These are phyloP conservation scores for Embidobia sp. DNA, from an alignment of 2,888 invertebrate species.

Conservation along the genomic window DNA sequence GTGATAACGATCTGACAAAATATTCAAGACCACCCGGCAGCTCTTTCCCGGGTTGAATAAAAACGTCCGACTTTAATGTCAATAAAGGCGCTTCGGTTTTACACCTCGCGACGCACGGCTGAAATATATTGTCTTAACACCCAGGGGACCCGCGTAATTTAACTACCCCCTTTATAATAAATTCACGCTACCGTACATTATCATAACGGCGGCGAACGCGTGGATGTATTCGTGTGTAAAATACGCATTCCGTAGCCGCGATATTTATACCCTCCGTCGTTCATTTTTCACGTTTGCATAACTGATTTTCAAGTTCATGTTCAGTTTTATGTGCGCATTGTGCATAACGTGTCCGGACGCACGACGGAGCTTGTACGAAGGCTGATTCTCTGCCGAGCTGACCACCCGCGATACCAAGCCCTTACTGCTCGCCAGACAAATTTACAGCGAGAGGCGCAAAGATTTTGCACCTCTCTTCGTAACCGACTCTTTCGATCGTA, in stretches of 20 bases:
- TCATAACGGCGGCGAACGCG: constrained; percentile 48
- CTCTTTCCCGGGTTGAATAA: constrained; percentile 26
- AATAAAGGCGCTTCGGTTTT: constrained; percentile 43
- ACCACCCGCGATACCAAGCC: constrained; percentile 78
- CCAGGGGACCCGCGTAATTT: constrained; percentile 29
- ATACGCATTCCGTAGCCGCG: constrained; percentile 17
- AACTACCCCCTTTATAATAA: constrained; percentile 54
- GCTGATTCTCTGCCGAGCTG: constrained; percentile 73
- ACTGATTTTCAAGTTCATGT: constrained; percentile 61
- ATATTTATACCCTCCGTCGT: constrained; percentile 52
- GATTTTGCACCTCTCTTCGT: constrained; percentile 60
- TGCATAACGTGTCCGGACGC: constrained; percentile 79
- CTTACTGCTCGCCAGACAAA: constrained; percentile 71
- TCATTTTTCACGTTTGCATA: constrained; percentile 60
- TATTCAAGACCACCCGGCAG: constrained; percentile 41
- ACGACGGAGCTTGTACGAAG: constrained; percentile 76
- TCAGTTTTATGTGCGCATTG: constrained; percentile 62
- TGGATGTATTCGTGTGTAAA: constrained; percentile 36
- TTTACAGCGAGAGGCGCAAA: constrained; percentile 69
- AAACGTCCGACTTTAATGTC: constrained; percentile 42
- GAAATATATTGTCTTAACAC: background rate
- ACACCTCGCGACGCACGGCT: constrained; percentile 35
- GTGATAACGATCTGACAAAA: constrained; percentile 37
- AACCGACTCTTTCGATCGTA: constrained; percentile 58
- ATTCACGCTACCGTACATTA: constrained; percentile 63